Conservation (phyloP, 1,140 invertebrate genomes). For the Musca domestica region DNA sequence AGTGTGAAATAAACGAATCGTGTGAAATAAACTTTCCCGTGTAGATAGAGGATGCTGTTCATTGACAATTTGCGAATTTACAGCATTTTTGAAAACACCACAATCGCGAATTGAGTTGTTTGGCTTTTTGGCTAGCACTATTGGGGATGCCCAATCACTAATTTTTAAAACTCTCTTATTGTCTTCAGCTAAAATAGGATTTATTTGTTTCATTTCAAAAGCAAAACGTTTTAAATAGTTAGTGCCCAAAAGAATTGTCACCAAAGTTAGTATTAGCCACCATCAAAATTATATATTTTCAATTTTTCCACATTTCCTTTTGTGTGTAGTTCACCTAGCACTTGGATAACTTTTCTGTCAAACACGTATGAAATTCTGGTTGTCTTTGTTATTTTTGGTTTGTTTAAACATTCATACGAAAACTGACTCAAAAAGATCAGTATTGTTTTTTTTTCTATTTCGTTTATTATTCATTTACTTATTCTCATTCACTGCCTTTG, state of each 20-base stretch:
- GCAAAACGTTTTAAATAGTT: background rate
- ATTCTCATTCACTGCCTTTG: constrained; percentile 3
- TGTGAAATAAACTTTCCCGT: constrained; percentile 43
- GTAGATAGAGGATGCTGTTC: constrained; percentile 45
- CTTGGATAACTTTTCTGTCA: background rate
- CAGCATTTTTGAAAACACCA: constrained; percentile 48
- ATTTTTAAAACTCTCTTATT: constrained; percentile 19
- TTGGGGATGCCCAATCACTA: constrained; percentile 36
- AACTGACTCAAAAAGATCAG: constrained; percentile 9
- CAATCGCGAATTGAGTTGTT: constrained; percentile 49
- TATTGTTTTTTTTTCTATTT: constrained; percentile 11
- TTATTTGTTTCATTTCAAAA: constrained; percentile 18
- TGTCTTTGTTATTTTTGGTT: constrained; percentile 1
- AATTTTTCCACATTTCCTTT: constrained; percentile 12
- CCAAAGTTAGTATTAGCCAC: background rate
- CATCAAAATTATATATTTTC: constrained; percentile 11
- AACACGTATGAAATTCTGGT: constrained; percentile 1
- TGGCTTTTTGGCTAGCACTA: no score
- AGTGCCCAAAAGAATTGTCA: background rate
- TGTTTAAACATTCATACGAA: background rate
- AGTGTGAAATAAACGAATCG: constrained; percentile 38
- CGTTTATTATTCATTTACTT: background rate
- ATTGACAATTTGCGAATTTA: no score
- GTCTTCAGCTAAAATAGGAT: background rate
- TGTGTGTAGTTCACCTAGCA: constrained; percentile 9